These are phyloP conservation scores for Pygmarrhopalites habei DNA, from an alignment of 1,140 invertebrate genomes.

Conservation along the genomic window DNA sequence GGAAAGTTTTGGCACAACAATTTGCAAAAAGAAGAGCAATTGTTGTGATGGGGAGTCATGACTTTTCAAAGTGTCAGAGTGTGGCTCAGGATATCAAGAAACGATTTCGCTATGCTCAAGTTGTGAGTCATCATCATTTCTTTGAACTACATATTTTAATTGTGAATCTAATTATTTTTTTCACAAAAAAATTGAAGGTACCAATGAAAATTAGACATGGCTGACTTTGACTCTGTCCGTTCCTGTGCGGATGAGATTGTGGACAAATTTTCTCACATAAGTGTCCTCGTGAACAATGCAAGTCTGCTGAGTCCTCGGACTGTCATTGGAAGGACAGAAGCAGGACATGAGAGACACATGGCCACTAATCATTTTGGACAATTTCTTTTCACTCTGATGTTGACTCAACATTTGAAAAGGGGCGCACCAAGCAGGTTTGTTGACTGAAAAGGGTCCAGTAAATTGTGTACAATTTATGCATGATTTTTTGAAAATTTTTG, in stretches of 20 bases:
- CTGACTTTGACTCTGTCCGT: not conserved
- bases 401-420: too few species aligned
- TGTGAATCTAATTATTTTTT: not conserved
- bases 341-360: not conserved
- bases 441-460: too few species aligned
- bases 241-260: not conserved
- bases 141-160: too few species aligned
- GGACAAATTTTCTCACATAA: slow-evolving; percentile 5
- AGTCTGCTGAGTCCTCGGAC: not conserved
- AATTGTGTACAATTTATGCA: too few species aligned
- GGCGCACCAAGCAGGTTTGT: too few species aligned
- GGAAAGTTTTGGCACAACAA: slow-evolving; percentile 6
- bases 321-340: not conserved
- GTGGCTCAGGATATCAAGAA: slow-evolving; percentile 8
- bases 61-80: not conserved
- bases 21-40: slow-evolving; percentile 11
- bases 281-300: slow-evolving; percentile 12
- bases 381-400: too few species aligned
- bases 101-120: not conserved
- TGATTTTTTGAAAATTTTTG: too few species aligned
- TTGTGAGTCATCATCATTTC: too few species aligned
- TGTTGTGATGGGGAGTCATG: not conserved
- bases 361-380: too few species aligned
- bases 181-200: too few species aligned
- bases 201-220: not conserved